These are phyloP conservation scores for Sebastiscus albofasciatus DNA, from an alignment of 2,797 vertebrate species.

Conservation along the genomic window DNA sequence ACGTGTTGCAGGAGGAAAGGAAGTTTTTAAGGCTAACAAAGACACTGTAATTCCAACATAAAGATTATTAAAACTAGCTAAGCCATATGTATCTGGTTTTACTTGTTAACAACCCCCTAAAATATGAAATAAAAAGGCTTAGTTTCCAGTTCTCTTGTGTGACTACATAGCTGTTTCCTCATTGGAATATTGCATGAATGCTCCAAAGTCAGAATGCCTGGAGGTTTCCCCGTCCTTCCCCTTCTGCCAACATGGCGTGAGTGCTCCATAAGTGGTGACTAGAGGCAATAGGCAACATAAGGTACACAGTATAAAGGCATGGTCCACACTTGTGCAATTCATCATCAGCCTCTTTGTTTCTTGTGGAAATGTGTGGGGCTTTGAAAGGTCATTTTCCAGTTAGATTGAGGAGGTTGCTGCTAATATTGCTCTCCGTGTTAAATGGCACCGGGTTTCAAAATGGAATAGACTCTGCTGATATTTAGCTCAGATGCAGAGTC, in stretches of 20 bases:
- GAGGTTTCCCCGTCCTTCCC: background rate
- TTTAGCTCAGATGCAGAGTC: slow-evolving; percentile 35
- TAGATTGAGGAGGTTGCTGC: slow-evolving; percentile 27
- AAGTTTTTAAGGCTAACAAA: background rate
- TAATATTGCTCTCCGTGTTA: slow-evolving; percentile 41
- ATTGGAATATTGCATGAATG: background rate
- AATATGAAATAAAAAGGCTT: background rate
- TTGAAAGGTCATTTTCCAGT: slow-evolving; percentile 60
- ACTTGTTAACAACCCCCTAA: background rate
- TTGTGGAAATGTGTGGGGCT: slow-evolving; percentile 18
- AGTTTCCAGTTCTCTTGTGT: background rate
- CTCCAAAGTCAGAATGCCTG: background rate
- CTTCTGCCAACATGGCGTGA: background rate
- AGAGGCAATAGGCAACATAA: slow-evolving; percentile 22
- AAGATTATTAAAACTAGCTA: background rate
- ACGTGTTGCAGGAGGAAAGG: background rate
- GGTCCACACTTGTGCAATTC: slow-evolving; percentile 16
- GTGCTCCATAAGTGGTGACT: slow-evolving; percentile 20
- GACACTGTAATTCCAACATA: background rate
- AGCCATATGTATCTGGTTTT: background rate
- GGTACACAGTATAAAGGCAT: background rate
- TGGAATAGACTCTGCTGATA: slow-evolving; percentile 31
- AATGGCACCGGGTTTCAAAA: slow-evolving; percentile 42
- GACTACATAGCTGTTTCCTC: background rate
- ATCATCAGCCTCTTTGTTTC: slow-evolving; percentile 39